Evolutionary conservation across 2,888 invertebrate species (phyloP), one percentile per base, ranked within the genome.

Genomic region (Blomia tropicalis): DNA sequence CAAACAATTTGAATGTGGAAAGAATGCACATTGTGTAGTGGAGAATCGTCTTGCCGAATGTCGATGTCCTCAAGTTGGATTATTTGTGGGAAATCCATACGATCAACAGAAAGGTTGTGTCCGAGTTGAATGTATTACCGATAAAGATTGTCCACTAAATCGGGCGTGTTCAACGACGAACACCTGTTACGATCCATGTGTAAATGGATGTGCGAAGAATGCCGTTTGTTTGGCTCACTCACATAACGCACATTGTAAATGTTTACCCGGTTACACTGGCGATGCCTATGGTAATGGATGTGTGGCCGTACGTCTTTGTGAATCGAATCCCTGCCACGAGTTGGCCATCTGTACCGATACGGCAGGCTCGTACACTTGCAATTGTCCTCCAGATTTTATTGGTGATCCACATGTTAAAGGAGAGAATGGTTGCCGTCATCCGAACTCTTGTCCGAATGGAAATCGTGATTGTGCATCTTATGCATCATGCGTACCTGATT

Each of bases 211-310:
- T 74, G 91, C 90, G 0, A 75, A 85, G 27, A 89, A 90, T 73
- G 88, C 90, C 0, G 81, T 89, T 63, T 92, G 91, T 71, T 89
- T 88, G 72, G 91, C 91, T 75, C 76, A 91, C 59, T 89, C 90
- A 0, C 91, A 91, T 56, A 88, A 88, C 71, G 91, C 90, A 75
- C 79, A 82, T 70, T 93, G 93, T 76, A 79, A 82, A 66, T 93
- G 93, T 75, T 82, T 82, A 71, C 81, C 84, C 68, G 90, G 90
- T 11, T 86, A 80, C 71, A 80, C 80, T 66, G 87, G 87, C 70
- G 87, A 88, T 73, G 81, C 87, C 5, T 68, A 66, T 60, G 64
- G 66, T 5, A 59, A 62, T 11, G 68, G 68, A 14, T 68, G 68
- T 70, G 77, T 65, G 30, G 62, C 65, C n/a, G 65, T 67, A 19